Evolutionary conservation across 2,797 vertebrate genomes (phyloP).

Genomic region (Phrynocephalus guinanensis): DNA sequence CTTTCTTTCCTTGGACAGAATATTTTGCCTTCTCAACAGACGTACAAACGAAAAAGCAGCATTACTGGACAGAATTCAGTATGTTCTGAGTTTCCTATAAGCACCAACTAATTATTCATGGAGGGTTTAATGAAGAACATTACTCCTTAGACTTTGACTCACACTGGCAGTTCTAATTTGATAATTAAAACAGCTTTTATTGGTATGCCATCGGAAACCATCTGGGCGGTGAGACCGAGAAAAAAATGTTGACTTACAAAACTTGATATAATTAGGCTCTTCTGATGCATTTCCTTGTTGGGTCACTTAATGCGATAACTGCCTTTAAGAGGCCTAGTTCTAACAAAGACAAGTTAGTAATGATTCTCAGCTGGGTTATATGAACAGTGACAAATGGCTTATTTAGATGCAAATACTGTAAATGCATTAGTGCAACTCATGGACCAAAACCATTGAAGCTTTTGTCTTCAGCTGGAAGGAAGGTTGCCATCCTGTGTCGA

Average conservation of each 20-base stretch:
- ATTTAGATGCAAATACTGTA: conserved; percentile 22
- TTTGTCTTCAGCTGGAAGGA: conserved; percentile 39
- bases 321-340: no score
- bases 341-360: conserved; percentile 5
- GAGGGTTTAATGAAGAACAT: conserved; percentile 44
- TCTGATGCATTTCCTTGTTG: not conserved
- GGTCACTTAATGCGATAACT: not conserved
- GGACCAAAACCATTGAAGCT: conserved; percentile 29
- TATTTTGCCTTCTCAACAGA: not conserved
- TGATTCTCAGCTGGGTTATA: conserved; percentile 40
- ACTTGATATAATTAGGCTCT: conserved; percentile 30
- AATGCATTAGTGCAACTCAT: conserved; percentile 24
- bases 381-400: conserved; percentile 42
- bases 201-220: conserved; percentile 42
- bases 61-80: not conserved
- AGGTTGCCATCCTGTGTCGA: not conserved
- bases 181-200: conserved; percentile 60
- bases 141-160: conserved; percentile 49
- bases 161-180: conserved; percentile 45
- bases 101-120: conserved; percentile 47
- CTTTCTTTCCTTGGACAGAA: not conserved
- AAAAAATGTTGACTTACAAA: conserved; percentile 44
- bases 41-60: conserved; percentile 12
- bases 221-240: conserved; percentile 53
- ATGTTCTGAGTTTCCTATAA: conserved; percentile 24